Evolutionary conservation across 92 coral and sea anemone species (phyloP).

Genomic region (Parazoanthus darwini): DNA sequence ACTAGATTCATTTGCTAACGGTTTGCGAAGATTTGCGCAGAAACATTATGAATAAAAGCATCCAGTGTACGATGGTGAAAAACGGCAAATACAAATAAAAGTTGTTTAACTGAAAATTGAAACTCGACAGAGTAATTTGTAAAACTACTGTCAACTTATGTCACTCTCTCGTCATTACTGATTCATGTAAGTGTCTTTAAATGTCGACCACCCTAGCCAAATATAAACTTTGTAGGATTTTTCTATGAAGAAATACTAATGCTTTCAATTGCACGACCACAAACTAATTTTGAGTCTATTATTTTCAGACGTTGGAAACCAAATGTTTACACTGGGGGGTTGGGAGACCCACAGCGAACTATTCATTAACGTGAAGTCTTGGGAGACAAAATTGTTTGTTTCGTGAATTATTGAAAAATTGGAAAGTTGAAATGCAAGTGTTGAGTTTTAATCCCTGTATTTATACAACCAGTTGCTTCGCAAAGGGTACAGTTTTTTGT

Average conservation of each 20-base stretch:
- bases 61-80: background rate
- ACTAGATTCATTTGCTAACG: background rate
- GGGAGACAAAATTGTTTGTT: constrained; percentile 22
- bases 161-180: background rate
- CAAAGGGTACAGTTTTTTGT: background rate
- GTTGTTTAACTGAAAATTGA: background rate
- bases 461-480: background rate
- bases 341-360: constrained; percentile 25
- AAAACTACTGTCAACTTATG: background rate
- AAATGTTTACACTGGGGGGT: constrained; percentile 40
- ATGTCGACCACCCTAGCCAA: background rate
- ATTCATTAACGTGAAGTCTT: constrained; percentile 31
- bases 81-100: background rate
- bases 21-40: background rate
- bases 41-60: background rate
- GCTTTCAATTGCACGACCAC: constrained; percentile 28
- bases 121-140: background rate
- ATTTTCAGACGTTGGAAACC: background rate
- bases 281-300: constrained; percentile 24
- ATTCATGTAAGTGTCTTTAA: background rate
- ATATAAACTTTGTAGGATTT: background rate
- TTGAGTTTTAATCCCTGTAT: background rate
- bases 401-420: constrained; percentile 46
- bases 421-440: background rate
- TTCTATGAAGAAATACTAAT: background rate